These are phyloP conservation scores for Enoplosus armatus DNA, from an alignment of 2,797 vertebrate species.

Conservation along the genomic window DNA sequence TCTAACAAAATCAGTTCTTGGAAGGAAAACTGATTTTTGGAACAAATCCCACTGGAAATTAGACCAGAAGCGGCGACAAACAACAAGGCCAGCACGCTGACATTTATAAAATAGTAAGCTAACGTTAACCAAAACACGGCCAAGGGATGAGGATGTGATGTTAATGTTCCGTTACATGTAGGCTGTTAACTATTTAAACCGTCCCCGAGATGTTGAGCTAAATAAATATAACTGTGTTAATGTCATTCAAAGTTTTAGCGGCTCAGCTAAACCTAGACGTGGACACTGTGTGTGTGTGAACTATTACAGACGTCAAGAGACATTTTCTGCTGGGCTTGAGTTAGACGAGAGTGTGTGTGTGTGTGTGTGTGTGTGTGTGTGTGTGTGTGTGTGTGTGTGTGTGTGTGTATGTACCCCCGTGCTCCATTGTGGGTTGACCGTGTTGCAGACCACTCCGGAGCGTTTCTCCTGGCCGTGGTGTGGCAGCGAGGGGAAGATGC, in stretches of 20 bases:
- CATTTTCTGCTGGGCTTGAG: not conserved
- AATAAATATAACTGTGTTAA: not conserved
- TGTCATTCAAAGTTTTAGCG: no score
- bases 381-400: constrained; percentile 10
- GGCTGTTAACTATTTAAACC: no score
- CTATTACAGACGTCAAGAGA: not conserved
- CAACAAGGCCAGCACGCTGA: not conserved
- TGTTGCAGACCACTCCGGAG: constrained; percentile 93
- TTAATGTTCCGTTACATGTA: not conserved
- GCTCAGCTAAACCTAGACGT: no score
- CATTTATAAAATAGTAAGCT: not conserved
- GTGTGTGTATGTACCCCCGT: constrained; percentile 71
- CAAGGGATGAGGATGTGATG: not conserved
- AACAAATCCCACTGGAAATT: not conserved
- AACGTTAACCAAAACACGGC: no score
- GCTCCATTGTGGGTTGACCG: constrained; percentile 93
- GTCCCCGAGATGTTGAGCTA: no score
- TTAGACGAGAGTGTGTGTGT: not conserved
- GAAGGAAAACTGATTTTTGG: not conserved
- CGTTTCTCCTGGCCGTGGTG: constrained; percentile 98
- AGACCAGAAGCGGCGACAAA: not conserved
- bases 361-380: not conserved
- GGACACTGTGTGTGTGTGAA: not conserved
- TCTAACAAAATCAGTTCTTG: not conserved
- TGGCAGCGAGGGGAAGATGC: constrained; percentile 95